A percentile compares a stretch with the other conserved stretches of the same genome.
These are phyloP conservation scores for Spilarctia lutea DNA, from an alignment of 2,888 invertebrate genomes.

Conservation along the genomic window DNA sequence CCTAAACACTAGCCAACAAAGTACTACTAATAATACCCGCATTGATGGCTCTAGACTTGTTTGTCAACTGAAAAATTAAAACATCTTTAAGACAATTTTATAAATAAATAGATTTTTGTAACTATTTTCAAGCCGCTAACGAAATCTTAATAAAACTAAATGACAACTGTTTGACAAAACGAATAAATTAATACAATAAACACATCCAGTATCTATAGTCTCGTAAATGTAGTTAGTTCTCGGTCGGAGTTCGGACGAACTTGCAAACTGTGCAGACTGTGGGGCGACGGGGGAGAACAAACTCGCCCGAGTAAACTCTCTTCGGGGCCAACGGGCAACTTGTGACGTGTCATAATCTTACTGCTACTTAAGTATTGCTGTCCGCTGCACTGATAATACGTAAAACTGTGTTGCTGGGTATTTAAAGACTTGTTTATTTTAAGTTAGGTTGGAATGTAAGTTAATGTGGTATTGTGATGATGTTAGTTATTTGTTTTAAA, in stretches of 20 bases:
- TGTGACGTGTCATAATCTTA: conserved; percentile 73
- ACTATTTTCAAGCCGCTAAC: background rate
- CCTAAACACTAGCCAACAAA: background rate
- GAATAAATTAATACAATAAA: conserved; percentile 5
- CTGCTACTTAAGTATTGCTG: conserved; percentile 53
- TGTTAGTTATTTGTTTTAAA: background rate
- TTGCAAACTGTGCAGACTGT: conserved; percentile 70
- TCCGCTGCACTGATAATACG: conserved; percentile 29
- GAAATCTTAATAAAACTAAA: background rate
- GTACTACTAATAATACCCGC: background rate
- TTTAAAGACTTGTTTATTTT: background rate
- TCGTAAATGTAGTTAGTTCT: conserved; percentile 57
- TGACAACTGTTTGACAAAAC: background rate
- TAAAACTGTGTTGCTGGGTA: conserved; percentile 5
- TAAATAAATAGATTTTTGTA: background rate
- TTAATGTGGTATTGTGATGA: background rate
- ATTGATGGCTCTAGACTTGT: background rate
- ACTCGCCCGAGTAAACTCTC: conserved; percentile 70
- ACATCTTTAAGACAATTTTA: too few species aligned
- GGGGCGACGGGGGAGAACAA: conserved; percentile 54
- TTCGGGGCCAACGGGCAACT: conserved; percentile 69
- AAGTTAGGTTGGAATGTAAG: background rate
- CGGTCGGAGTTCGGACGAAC: conserved; percentile 56
- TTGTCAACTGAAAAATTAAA: background rate
- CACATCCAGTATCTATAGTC: conserved; percentile 57